Conservation (phyloP, 2,797 vertebrate species). For the Limnodromus scolopaceus region DNA sequence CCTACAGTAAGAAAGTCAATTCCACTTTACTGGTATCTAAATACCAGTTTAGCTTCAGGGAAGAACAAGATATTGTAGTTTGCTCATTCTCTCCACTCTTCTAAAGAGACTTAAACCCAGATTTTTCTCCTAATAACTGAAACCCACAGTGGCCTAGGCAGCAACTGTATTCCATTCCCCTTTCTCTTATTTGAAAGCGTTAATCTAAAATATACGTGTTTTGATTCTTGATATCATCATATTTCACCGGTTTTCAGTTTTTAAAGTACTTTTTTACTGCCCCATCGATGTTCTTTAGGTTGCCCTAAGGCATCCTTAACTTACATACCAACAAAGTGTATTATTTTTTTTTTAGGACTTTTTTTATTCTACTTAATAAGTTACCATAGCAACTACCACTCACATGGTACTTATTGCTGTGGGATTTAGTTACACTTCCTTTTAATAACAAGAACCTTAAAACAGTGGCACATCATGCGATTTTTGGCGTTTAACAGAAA, state of each 20-base stretch:
- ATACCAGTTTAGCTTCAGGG: constrained; percentile 20
- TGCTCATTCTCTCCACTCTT: constrained; percentile 52
- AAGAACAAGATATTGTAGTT: background rate
- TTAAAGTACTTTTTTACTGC: background rate
- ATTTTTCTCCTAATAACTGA: background rate
- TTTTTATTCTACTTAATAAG: constrained; percentile 66
- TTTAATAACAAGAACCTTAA: constrained; percentile 69
- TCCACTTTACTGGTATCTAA: background rate
- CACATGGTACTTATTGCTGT: constrained; percentile 63
- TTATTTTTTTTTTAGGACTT: constrained; percentile 6
- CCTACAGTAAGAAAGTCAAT: background rate
- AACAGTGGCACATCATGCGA: constrained; percentile 17
- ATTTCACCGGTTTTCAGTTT: constrained; percentile 1
- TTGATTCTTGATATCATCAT: background rate
- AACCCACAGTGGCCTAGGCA: background rate
- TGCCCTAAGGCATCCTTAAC: constrained; percentile 54
- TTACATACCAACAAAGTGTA: constrained; percentile 53
- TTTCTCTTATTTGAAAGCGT: constrained; percentile 17
- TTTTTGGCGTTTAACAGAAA: constrained; percentile 14
- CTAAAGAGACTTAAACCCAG: background rate
- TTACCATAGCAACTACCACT: constrained; percentile 76
- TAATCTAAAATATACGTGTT: background rate
- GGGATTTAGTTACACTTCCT: constrained; percentile 67
- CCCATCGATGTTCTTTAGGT: background rate
- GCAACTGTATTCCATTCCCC: background rate